Evolutionary conservation across 2,113 vertebrate species (phyloP).

Genomic region (Malurus cyaneus): DNA sequence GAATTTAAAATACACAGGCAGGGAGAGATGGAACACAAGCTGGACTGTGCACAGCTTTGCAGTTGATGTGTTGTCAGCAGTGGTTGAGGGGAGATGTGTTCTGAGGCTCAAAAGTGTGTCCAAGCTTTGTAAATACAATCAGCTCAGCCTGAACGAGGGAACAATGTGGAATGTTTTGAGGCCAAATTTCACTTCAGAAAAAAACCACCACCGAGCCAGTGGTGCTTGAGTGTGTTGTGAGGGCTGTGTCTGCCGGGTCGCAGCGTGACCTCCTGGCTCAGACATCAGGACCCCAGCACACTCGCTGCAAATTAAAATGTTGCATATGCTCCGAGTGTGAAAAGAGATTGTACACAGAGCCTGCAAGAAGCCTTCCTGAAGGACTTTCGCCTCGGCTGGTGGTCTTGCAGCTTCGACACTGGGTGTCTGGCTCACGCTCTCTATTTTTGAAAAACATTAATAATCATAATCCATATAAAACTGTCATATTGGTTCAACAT

Average conservation of each 20-base stretch:
- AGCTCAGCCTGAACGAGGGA: slow-evolving; percentile 67
- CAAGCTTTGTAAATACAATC: slow-evolving; percentile 85
- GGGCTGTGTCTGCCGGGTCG: background rate
- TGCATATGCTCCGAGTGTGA: slow-evolving; percentile 55
- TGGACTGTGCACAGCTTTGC: slow-evolving; percentile 72
- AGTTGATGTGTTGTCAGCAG: slow-evolving; percentile 77
- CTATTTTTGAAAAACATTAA: slow-evolving; percentile 73
- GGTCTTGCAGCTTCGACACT: slow-evolving; percentile 59
- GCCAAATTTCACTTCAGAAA: slow-evolving; percentile 58
- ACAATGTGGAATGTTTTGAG: slow-evolving; percentile 71
- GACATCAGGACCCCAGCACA: background rate
- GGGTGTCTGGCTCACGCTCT: slow-evolving; percentile 63
- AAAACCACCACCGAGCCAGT: background rate
- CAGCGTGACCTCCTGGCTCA: slow-evolving; percentile 22
- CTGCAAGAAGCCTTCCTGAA: slow-evolving; percentile 38
- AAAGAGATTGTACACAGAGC: slow-evolving; percentile 50
- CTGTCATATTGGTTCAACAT: slow-evolving; percentile 77
- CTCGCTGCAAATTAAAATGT: slow-evolving; percentile 63
- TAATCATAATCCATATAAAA: slow-evolving; percentile 76
- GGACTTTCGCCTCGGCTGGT: slow-evolving; percentile 62
- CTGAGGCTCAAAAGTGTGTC: slow-evolving; percentile 72
- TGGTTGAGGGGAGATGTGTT: slow-evolving; percentile 65
- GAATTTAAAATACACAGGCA: slow-evolving; percentile 66
- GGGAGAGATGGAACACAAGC: slow-evolving; percentile 39
- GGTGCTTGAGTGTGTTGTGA: slow-evolving; percentile 51